Conservation (phyloP, 2,888 invertebrate species). For the Cheilosia impressa region DNA sequence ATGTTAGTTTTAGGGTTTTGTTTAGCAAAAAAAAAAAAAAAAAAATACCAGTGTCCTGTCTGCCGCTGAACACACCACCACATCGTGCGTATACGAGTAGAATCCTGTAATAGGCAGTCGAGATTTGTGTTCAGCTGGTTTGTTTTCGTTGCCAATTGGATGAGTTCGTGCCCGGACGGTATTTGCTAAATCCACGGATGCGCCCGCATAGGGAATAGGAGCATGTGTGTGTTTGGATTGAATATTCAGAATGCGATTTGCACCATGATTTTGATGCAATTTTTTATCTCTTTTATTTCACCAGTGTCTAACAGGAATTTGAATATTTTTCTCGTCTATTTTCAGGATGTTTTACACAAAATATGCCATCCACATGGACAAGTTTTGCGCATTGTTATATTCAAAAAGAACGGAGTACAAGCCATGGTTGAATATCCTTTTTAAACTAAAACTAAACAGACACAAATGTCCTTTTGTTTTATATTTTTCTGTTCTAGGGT, state of each 20-base stretch:
- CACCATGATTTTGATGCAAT: slow-evolving; percentile 16
- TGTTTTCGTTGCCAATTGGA: not conserved
- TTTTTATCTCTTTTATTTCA: not conserved
- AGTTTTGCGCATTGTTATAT: slow-evolving; percentile 98
- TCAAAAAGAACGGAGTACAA: slow-evolving; percentile 99
- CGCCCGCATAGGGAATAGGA: slow-evolving; percentile 11
- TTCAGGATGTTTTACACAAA: slow-evolving; percentile 98
- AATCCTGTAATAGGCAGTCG: slow-evolving; percentile 27
- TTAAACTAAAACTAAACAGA: slow-evolving; percentile 80
- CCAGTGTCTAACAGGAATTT: slow-evolving; percentile 30
- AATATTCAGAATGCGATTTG: slow-evolving; percentile 27
- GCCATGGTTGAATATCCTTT: slow-evolving; percentile 99
- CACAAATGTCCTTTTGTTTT: not conserved
- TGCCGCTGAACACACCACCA: slow-evolving; percentile 7
- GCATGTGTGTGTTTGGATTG: slow-evolving; percentile 2
- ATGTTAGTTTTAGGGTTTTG: slow-evolving; percentile 3
- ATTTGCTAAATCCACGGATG: slow-evolving; percentile 26
- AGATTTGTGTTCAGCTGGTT: slow-evolving; percentile 19
- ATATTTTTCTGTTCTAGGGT: not conserved
- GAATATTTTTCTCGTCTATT: slow-evolving; percentile 83
- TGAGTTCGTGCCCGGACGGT: not conserved
- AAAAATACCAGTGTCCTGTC: slow-evolving; percentile 2
- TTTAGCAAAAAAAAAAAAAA: slow-evolving; percentile 2
- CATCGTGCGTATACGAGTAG: slow-evolving; percentile 34
- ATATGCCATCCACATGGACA: slow-evolving; percentile 97